Base-by-base conservation (phyloP, 2,888 invertebrate species). In the Crematogaster levior region DNA sequence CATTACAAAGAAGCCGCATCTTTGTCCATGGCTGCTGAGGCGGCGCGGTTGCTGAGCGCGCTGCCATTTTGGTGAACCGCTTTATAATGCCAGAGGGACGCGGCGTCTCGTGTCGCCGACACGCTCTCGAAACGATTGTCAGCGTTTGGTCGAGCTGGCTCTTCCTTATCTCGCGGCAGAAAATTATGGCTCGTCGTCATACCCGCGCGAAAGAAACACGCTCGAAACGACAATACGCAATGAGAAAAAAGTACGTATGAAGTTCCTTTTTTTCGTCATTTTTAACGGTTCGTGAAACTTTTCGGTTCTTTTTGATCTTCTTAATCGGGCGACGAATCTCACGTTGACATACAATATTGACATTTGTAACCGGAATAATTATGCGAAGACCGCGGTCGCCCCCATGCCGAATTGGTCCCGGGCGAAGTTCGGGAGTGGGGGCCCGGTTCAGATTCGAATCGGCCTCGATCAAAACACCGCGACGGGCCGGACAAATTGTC, bases 401-500 rank as follows among this genome's bases (percentile, higher is more conserved):
- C 51, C 40, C 66, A 21, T 24, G 77, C 15, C 34, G 70, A 81
- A 51, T 53, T n/a, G 21, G 70, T 56, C 60, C 60, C 56, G 51
- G 56, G 61, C 68, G 51, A 75, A 46, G 68, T 70, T 84, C 85
- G 85, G 73, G 77, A 84, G 84, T 86, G 85, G 79, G 81, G 83
- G n/a, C n/a, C 75, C 73, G 79, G 86, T 74, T 60, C 63, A 88
- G 90, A 90, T 90, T 86, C 84, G 89, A 91, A 91, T 93, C 92
- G 92, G 91, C 86, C 89, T 91, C 93, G 94, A 94, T 94, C 92
- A 94, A 93, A 93, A 93, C 92, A 90, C 90, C 88, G 87, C 87
- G 90, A 93, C 92, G 90, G 89, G 79, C 81, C 86, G 90, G 94
- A 94, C 94, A 94, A 94, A 94, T 94, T 94, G 93, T 90, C 91